Percentiles rank a stretch among this genome's conserved stretches.
Evolutionary conservation across 1,140 invertebrate species (phyloP).

Genomic region (Euschistus heros): DNA sequence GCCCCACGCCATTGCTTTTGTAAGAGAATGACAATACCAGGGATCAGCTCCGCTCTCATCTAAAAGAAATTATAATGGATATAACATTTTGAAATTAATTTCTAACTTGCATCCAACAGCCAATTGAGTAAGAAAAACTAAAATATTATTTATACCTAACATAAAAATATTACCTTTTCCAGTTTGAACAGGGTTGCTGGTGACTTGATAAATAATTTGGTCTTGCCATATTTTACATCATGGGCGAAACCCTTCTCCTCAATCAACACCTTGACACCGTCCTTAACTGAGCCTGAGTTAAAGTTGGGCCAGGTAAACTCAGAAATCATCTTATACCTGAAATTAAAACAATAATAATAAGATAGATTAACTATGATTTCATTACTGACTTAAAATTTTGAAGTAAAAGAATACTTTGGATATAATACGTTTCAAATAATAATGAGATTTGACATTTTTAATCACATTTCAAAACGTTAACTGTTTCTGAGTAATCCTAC

Average conservation of each 20-base stretch:
- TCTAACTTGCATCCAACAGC: too few species aligned
- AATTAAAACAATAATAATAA: neutral
- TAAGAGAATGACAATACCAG: slow-evolving; percentile 78
- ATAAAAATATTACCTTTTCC: slow-evolving; percentile 56
- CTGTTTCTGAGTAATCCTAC: too few species aligned
- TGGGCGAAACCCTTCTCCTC: slow-evolving; percentile 61
- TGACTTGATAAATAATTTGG: slow-evolving; percentile 87
- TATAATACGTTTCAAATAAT: neutral
- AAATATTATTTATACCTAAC: too few species aligned
- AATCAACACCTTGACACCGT: slow-evolving; percentile 74
- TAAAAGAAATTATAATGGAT: slow-evolving; percentile 27
- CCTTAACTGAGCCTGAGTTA: slow-evolving; percentile 57
- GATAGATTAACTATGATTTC: too few species aligned
- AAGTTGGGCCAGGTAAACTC: slow-evolving; percentile 92
- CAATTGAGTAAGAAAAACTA: too few species aligned
- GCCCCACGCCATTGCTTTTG: slow-evolving; percentile 90
- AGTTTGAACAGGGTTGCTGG: slow-evolving; percentile 81
- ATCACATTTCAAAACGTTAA: too few species aligned
- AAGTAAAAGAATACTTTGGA: neutral
- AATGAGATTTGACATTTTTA: too few species aligned
- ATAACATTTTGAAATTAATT: too few species aligned
- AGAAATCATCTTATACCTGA: slow-evolving; percentile 91
- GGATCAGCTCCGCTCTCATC: slow-evolving; percentile 68
- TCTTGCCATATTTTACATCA: slow-evolving; percentile 88
- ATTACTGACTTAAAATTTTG: neutral